Conservation (phyloP, 2,888 invertebrate species). For the Erpobdella octoculata region DNA sequence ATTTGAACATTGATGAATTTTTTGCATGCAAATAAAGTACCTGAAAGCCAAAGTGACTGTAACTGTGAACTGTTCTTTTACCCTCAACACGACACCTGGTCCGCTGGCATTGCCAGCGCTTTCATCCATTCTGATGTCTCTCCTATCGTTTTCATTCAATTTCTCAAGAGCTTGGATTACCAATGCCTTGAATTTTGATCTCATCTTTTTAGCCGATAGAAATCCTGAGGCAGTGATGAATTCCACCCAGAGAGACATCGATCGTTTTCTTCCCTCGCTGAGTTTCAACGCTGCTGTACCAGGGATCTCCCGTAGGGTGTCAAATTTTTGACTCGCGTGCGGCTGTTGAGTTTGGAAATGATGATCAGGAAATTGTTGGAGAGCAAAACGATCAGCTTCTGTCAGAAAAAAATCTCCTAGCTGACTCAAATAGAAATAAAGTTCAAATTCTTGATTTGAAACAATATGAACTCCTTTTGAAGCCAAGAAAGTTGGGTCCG, state of each 20-base stretch:
- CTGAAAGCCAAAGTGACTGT: neutral
- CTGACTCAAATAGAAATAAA: neutral
- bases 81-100: neutral
- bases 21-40: no score
- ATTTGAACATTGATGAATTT: no score
- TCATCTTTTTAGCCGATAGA: conserved; percentile 16
- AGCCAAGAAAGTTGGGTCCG: neutral
- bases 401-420: neutral
- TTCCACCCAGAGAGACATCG: conserved; percentile 20
- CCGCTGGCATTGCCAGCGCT: neutral
- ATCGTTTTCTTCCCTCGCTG: conserved; percentile 9
- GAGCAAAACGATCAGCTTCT: neutral
- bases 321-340: no score
- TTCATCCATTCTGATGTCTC: neutral
- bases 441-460: conserved; percentile 8
- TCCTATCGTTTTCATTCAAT: neutral
- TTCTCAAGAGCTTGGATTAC: conserved; percentile 2
- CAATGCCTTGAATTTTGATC: neutral
- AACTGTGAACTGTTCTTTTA: neutral
- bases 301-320: no score
- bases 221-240: conserved; percentile 15
- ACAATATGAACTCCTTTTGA: neutral
- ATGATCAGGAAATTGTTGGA: neutral
- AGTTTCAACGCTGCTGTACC: conserved; percentile 6
- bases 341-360: neutral